Evolutionary conservation across 2,797 vertebrate species (phyloP), one percentile per base, ranked within the genome.

Genomic region (Oryzias sinensis): DNA sequence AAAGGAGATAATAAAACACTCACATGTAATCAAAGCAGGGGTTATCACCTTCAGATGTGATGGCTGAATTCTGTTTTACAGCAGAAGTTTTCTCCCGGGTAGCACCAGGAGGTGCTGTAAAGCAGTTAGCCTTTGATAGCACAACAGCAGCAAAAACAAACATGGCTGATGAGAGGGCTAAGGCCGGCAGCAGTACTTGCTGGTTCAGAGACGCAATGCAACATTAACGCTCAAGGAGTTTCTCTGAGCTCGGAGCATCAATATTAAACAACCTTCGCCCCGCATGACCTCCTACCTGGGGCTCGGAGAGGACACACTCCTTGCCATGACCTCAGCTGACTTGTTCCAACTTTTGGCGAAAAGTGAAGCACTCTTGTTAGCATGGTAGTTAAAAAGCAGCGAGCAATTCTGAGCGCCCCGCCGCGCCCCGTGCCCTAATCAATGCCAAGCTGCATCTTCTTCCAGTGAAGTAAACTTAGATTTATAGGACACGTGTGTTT

Each of bases 101-200:
- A 86, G 88, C 87, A 85, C 83, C 86, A 88, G 86, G 88, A 87
- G 87, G 86, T 87, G 86, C 88, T 91, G 88, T 90, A 84, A 88
- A 89, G 77, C 89, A 89, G 86, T 87, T 90, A 84, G 86, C 85
- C 79, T 90, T 88, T 89, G 80, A 89, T 88, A 89, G 85, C 79
- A 70, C 79, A 86, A 82, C 77, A 70, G 65, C 66, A 79, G 76
- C 70, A 76, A 89, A 90, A 90, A 90, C 87, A 91, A 92, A 91
- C 85, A 88, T 87, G 90, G 84, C 85, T 83, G 86, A 84, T 84
- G 73, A 77, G 55, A 77, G 72, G 58, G 83, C 80, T 64, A 72
- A 65, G 63, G 76, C 79, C 50, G 25, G 68, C 52, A 55, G 58
- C 62, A 82, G 76, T 46, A 33, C 71, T 79, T 60, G 72, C 72